Evolutionary conservation across 2,113 vertebrate species (phyloP).

Genomic region (Lichenostomus cassidix): DNA sequence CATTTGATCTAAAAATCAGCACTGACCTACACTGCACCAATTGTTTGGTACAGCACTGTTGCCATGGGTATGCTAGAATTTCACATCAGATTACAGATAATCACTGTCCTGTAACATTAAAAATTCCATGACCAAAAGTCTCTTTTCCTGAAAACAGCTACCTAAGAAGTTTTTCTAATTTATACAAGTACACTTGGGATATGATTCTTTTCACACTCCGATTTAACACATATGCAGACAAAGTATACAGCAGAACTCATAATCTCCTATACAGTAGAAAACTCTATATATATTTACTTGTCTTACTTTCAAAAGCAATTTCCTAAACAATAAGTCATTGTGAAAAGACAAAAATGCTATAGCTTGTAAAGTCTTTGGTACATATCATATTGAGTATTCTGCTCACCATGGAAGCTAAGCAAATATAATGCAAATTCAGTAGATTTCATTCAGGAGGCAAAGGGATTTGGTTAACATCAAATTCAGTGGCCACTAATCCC

Average conservation of each 20-base stretch:
- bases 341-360: background rate
- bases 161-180: background rate
- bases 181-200: background rate
- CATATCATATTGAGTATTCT: background rate
- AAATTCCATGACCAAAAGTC: background rate
- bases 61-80: background rate
- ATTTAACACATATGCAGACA: background rate
- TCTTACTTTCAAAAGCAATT: background rate
- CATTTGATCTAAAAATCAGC: background rate
- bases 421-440: slow-evolving; percentile 15
- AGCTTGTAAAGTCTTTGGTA: background rate
- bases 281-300: background rate
- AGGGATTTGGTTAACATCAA: slow-evolving; percentile 12
- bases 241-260: background rate
- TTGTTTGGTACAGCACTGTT: background rate
- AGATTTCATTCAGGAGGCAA: background rate
- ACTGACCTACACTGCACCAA: background rate
- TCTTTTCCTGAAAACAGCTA: background rate
- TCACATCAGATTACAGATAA: background rate
- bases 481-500: slow-evolving; percentile 15
- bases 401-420: background rate
- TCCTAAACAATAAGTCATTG: background rate
- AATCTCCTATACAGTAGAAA: background rate
- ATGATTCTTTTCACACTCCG: background rate
- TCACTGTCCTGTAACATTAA: background rate